Conservation (phyloP, 2,797 vertebrate species). For the Pangasius sanitwongsei region DNA sequence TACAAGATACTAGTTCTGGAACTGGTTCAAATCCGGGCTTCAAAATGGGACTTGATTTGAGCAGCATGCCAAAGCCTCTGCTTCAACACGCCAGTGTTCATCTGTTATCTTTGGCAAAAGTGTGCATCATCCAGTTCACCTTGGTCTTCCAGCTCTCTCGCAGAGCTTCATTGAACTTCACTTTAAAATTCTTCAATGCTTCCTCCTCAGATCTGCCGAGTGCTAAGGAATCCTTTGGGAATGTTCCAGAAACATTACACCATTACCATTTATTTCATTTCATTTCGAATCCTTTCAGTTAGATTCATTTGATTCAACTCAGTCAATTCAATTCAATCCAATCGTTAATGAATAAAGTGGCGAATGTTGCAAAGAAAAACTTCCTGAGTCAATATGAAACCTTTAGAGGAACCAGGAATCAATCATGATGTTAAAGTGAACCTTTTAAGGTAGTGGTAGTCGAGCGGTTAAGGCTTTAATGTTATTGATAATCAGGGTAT, state of each 20-base stretch:
- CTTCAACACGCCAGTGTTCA: conserved; percentile 60
- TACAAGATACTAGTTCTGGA: conserved; percentile 34
- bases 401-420: neutral
- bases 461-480: neutral
- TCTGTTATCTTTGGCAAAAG: conserved; percentile 94
- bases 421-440: conserved; percentile 10
- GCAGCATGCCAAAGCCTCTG: conserved; percentile 24
- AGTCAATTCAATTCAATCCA: neutral
- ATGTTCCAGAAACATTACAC: conserved; percentile 4
- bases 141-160: conserved; percentile 99
- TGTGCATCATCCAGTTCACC: conserved; percentile 99
- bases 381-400: neutral
- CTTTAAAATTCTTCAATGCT: conserved; percentile 94
- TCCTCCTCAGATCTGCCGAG: conserved; percentile 94
- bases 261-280: neutral
- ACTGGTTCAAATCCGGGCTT: conserved; percentile 56
- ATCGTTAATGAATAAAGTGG: neutral
- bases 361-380: neutral
- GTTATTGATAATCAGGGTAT: neutral
- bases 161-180: conserved; percentile 97
- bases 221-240: conserved; percentile 89
- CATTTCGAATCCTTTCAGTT: neutral
- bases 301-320: neutral
- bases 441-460: neutral
- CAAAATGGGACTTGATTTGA: neutral